Evolutionary conservation across 1,140 invertebrate species (phyloP), one percentile per base, ranked within the genome.

Genomic region (Euura lappo): DNA sequence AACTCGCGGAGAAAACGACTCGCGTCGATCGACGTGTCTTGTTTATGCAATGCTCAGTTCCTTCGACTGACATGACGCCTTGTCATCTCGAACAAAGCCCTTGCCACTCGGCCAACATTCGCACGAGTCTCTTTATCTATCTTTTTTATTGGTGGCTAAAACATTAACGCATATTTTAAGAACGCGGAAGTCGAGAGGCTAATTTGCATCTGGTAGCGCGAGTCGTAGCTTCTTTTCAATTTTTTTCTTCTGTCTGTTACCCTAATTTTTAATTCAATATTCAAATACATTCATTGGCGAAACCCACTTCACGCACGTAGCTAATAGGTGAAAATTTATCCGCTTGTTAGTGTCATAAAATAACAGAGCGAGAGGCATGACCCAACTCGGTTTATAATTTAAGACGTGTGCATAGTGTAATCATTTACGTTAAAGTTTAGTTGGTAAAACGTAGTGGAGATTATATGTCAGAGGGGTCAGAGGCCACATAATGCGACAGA

Each of bases 401-500:
- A 3, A 11, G 51, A 60, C 6, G 6, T 28, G 28, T 28, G 28
- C 28, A 28, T 28, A 1, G 28, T 28, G 51, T 60, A 60, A 60
- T 60, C 77, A 79, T 84, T 84, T 84, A 81, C 79, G 84, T 85
- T 79, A 83, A 28, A 79, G 78, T 77, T 68, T 78, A 79, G 66
- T 80, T 84, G 76, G 78, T 78, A 78, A 74, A 75, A 74, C 69
- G 73, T 68, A 71, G 43, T 60, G 70, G 75, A 75, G 80, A 80
- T 78, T 77, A 79, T 78, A 78, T 68, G 13, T 51, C 6, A 73
- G 76, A 79, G 77, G 80, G 82, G 80, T 82, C 81, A 85, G 73
- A 80, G 81, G 83, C 76, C 78, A 83, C 77, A 75, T 83, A 84
- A 85, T 82, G 78, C 81, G 81, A 85, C 81, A 84, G 81, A 85